phyloP scores from a whole-genome alignment of 1,140 invertebrate species.

The Orussus abietinus region DNA sequence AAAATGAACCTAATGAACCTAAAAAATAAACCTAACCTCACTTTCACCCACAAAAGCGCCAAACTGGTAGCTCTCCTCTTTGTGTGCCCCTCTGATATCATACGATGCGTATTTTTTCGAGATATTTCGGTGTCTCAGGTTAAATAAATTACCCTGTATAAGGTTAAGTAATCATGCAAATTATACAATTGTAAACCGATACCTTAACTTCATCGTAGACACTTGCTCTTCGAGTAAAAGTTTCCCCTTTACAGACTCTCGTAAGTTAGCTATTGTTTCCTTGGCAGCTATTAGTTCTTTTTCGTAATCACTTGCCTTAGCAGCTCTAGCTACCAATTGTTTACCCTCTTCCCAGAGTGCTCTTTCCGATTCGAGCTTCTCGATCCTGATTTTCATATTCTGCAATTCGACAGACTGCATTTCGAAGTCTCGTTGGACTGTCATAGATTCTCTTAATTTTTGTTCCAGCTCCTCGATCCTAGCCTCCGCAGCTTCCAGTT shows the following conservation, averaged over 20 bases:
- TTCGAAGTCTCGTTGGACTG: constrained; percentile 35
- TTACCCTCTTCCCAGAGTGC: constrained; percentile 41
- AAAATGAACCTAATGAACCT: no score
- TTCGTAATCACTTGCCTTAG: constrained; percentile 38
- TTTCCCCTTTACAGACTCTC: constrained; percentile 46
- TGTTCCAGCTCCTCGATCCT: constrained; percentile 36
- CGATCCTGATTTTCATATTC: constrained; percentile 35
- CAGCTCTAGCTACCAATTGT: constrained; percentile 29
- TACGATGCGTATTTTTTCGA: no score
- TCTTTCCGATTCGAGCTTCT: constrained; percentile 38
- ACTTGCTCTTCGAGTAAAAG: constrained; percentile 49
- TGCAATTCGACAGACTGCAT: constrained; percentile 39
- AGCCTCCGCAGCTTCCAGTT: constrained; percentile 28
- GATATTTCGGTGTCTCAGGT: no score
- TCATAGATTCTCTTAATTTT: constrained; percentile 30
- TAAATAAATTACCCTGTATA: no score
- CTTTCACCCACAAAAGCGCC: no score
- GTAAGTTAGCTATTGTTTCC: constrained; percentile 31
- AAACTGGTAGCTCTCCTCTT: no score
- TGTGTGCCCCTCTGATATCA: no score
- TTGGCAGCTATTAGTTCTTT: constrained; percentile 37
- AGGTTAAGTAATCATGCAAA: no score
- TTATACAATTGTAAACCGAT: no score
- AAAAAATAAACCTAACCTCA: no score
- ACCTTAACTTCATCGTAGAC: constrained; percentile 39